Percentiles rank a stretch among this genome's conserved stretches.
These are phyloP conservation scores for Dynastes grantii DNA, from an alignment of 2,888 invertebrate species.

Conservation along the genomic window DNA sequence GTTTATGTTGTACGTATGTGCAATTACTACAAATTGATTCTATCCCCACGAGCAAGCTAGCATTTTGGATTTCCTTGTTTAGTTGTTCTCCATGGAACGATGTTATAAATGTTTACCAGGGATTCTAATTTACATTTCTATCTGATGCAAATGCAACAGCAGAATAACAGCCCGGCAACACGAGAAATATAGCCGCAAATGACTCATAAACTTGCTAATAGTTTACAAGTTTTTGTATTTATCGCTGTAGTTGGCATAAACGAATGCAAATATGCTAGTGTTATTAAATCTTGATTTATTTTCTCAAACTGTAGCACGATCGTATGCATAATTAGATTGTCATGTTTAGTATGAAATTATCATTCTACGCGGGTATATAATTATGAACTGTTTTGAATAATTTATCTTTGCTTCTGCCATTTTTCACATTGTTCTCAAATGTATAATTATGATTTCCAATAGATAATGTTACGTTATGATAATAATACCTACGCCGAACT, in stretches of 20 bases:
- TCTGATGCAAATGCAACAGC: background rate
- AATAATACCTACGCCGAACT: no score
- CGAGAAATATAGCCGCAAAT: constrained; percentile 14
- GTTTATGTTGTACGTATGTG: no score
- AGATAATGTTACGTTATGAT: no score
- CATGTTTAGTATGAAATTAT: constrained; percentile 15
- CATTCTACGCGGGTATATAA: background rate
- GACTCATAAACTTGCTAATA: constrained; percentile 11
- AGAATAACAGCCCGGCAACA: background rate
- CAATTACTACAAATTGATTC: no score
- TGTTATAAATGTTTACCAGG: background rate
- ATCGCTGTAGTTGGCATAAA: constrained; percentile 23
- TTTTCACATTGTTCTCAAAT: background rate
- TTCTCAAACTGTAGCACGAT: background rate
- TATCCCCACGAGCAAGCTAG: no score
- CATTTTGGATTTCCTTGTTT: background rate
- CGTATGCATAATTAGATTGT: constrained; percentile 19
- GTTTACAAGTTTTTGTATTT: constrained; percentile 18
- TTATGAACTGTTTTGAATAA: background rate
- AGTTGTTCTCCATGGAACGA: background rate
- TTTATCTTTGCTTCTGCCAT: constrained; percentile 12
- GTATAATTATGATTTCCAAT: background rate
- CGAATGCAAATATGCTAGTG: background rate
- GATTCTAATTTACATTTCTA: constrained; percentile 15
- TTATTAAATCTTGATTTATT: constrained; percentile 29